These are phyloP conservation scores for Diloba caeruleocephala DNA, from an alignment of 2,888 invertebrate species.

Conservation along the genomic window DNA sequence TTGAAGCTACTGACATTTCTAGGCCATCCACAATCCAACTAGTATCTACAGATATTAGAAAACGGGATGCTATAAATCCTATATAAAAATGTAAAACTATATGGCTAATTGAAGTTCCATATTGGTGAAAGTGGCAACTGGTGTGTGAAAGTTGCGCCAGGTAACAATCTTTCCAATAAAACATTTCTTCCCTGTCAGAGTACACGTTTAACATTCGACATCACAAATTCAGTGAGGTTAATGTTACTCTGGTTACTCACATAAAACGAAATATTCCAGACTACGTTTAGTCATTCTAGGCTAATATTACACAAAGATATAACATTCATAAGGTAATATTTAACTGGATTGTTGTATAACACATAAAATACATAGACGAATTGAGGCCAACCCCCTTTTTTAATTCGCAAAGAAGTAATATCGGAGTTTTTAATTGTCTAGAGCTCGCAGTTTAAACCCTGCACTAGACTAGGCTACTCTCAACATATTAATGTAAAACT, in stretches of 20 bases:
- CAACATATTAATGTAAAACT: too few relatives aligned
- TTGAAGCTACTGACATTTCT: background rate
- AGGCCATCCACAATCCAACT: conserved; percentile 10
- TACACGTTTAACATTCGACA: conserved; percentile 3
- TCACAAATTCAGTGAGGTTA: background rate
- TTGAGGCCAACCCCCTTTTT: too few relatives aligned
- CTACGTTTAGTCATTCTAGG: too few relatives aligned
- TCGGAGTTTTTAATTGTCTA: conserved; percentile 10
- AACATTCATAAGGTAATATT: too few relatives aligned
- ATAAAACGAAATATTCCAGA: too few relatives aligned
- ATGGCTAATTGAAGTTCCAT: conserved; percentile 1
- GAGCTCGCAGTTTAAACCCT: conserved; percentile 16
- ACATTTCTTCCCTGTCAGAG: background rate
- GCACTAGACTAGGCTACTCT: too few relatives aligned
- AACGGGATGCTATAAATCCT: background rate
- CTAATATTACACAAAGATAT: too few relatives aligned
- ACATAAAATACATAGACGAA: too few relatives aligned
- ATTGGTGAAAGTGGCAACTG: background rate
- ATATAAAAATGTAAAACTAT: too few relatives aligned
- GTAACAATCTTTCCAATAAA: conserved; percentile 5
- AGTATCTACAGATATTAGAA: conserved; percentile 10
- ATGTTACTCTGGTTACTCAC: too few relatives aligned
- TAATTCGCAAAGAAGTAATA: too few relatives aligned
- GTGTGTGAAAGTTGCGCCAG: background rate
- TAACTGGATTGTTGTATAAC: too few relatives aligned